Percentiles rank a stretch among this genome's conserved stretches.
phyloP scores from a whole-genome alignment of 2,888 invertebrate species.

The Lithophane leautieri region DNA sequence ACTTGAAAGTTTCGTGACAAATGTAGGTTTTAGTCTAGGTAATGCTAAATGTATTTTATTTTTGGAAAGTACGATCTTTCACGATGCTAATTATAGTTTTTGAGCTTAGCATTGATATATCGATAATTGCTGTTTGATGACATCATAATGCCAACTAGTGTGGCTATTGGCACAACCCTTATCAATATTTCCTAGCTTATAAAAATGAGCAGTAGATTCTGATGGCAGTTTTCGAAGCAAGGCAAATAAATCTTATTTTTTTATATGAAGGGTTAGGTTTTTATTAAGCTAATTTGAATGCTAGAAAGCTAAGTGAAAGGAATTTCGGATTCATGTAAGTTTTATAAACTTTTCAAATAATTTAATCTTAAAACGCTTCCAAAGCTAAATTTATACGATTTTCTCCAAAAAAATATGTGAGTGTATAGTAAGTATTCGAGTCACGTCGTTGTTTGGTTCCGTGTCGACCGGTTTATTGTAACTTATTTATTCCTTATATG shows the following conservation, averaged over 20 bases:
- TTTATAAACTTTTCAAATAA: slow-evolving; percentile 15
- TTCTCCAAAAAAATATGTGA: slow-evolving; percentile 7
- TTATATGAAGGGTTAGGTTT: background rate
- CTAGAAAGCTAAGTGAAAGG: background rate
- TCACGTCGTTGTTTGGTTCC: slow-evolving; percentile 46
- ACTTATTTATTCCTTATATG: slow-evolving; percentile 55
- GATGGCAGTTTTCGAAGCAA: slow-evolving; percentile 7
- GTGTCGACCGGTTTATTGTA: slow-evolving; percentile 44
- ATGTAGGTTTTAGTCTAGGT: background rate
- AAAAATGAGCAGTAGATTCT: slow-evolving; percentile 6
- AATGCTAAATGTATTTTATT: background rate
- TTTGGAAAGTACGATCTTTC: background rate
- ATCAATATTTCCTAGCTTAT: background rate
- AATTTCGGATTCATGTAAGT: slow-evolving; percentile 10
- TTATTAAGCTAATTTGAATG: background rate
- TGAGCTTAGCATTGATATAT: background rate
- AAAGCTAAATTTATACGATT: background rate
- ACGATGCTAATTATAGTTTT: no score
- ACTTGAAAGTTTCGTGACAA: slow-evolving; percentile 7
- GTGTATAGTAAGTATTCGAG: slow-evolving; percentile 14
- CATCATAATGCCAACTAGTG: background rate
- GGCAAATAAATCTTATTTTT: slow-evolving; percentile 3
- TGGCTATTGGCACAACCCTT: background rate
- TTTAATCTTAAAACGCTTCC: slow-evolving; percentile 19
- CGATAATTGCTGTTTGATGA: background rate